A percentile compares a stretch with the other conserved stretches of the same genome.
phyloP scores from a whole-genome alignment of 1,140 invertebrate genomes.

The Aphelinus atriplicis region DNA sequence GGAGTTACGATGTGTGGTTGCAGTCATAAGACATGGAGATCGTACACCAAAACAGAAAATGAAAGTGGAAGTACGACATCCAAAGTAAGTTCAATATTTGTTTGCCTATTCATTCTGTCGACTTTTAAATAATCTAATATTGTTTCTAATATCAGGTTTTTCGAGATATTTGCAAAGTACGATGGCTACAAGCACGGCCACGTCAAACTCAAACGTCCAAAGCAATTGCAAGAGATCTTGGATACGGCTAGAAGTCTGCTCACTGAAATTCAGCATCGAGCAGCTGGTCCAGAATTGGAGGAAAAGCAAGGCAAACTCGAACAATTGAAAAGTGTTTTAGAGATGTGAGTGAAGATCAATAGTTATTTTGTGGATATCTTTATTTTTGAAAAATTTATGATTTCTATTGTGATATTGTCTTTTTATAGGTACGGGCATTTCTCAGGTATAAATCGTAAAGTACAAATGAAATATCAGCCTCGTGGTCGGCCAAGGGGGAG shows the following conservation, averaged over 20 bases:
- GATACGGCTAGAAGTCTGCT: slow-evolving; percentile 92
- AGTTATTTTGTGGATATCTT: not conserved
- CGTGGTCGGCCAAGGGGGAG: slow-evolving; percentile 91
- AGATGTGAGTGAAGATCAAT: slow-evolving; percentile 80
- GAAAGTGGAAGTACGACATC: slow-evolving; percentile 99
- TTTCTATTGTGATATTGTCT: slow-evolving; percentile 42
- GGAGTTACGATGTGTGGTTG: slow-evolving; percentile 97
- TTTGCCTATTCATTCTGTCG: not conserved
- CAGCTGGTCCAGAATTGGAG: slow-evolving; percentile 91
- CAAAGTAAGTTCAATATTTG: slow-evolving; percentile 76
- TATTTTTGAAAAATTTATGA: slow-evolving; percentile 39
- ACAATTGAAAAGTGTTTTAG: slow-evolving; percentile 96
- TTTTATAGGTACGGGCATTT: slow-evolving; percentile 96
- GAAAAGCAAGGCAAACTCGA: slow-evolving; percentile 97
- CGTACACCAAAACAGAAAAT: slow-evolving; percentile 99
- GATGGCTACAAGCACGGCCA: slow-evolving; percentile 95
- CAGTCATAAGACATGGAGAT: slow-evolving; percentile 98
- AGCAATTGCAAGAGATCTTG: slow-evolving; percentile 96
- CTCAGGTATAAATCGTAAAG: slow-evolving; percentile 99
- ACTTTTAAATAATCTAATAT: too few relatives aligned
- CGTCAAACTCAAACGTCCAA: slow-evolving; percentile 97
- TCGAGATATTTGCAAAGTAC: slow-evolving; percentile 98
- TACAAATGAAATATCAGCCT: slow-evolving; percentile 99
- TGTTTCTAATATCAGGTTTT: slow-evolving; percentile 78
- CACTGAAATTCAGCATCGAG: slow-evolving; percentile 85